These are phyloP conservation scores for Microctenopoma lineatum DNA, from an alignment of 2,797 vertebrate species.

Conservation along the genomic window DNA sequence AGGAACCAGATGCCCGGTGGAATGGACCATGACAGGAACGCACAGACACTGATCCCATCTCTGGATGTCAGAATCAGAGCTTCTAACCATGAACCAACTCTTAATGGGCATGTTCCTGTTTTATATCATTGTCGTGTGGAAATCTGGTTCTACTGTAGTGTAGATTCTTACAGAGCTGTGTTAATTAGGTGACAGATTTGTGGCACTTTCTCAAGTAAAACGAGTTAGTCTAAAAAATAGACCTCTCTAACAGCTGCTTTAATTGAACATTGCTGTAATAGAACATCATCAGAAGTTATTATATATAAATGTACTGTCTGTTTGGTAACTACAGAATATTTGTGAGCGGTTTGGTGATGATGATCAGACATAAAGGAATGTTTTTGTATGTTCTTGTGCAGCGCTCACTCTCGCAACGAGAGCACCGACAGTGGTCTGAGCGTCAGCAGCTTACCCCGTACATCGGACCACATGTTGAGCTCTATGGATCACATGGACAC, in stretches of 20 bases:
- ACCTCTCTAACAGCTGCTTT: no score
- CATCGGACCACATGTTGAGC: conserved; percentile 93
- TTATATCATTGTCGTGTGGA: neutral
- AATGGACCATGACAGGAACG: conserved; percentile 92
- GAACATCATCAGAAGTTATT: no score
- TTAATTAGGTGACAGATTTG: neutral
- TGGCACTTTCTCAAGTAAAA: no score
- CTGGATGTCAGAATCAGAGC: conserved; percentile 92
- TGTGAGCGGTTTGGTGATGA: neutral
- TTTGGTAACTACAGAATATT: neutral
- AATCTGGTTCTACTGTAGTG: neutral
- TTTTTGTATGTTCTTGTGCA: conserved; percentile 65
- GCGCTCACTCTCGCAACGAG: conserved; percentile 94
- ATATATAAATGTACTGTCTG: no score
- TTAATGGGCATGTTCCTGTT: conserved; percentile 88
- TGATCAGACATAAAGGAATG: neutral
- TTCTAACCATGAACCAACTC: conserved; percentile 92
- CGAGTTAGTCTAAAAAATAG: no score
- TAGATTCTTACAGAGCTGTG: neutral
- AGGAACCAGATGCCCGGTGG: conserved; percentile 89
- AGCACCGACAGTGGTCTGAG: conserved; percentile 95
- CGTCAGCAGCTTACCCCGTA: conserved; percentile 94
- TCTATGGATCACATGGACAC: conserved; percentile 97
- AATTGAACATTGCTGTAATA: no score
- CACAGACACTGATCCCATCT: conserved; percentile 88